Conservation (phyloP, 2,797 vertebrate species). For the Pseudocheirus occidentalis region DNA sequence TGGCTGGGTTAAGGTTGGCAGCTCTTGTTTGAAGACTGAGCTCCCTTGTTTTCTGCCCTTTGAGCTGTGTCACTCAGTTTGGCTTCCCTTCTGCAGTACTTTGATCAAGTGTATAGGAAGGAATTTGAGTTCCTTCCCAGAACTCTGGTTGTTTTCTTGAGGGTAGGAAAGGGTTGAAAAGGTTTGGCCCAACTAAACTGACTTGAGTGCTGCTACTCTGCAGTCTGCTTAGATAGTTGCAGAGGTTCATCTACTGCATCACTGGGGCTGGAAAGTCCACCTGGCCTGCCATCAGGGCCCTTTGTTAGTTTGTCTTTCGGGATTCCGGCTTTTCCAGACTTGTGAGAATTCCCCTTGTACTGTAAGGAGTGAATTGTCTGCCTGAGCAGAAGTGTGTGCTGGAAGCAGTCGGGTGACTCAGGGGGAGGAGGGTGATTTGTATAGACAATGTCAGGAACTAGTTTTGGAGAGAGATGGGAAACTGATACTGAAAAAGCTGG, state of each 20-base stretch:
- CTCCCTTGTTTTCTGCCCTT: conserved; percentile 34
- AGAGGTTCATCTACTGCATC: background rate
- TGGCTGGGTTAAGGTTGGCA: conserved; percentile 28
- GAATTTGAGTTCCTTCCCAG: conserved; percentile 69
- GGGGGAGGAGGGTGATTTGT: conserved; percentile 15
- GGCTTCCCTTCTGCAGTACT: conserved; percentile 59
- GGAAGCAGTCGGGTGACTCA: conserved; percentile 35
- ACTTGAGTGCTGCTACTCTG: conserved; percentile 41
- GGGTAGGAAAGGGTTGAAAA: conserved; percentile 45
- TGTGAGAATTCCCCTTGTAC: conserved; percentile 45
- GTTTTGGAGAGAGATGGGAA: conserved; percentile 51
- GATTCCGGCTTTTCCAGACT: conserved; percentile 68
- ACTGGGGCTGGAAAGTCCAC: conserved; percentile 51
- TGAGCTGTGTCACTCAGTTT: conserved; percentile 55
- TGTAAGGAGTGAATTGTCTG: conserved; percentile 44
- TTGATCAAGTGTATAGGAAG: conserved; percentile 65
- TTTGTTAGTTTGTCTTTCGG: conserved; percentile 65
- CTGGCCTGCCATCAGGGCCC: conserved; percentile 47
- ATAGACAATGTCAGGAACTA: conserved; percentile 38
- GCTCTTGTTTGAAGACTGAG: conserved; percentile 29
- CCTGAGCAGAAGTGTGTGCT: conserved; percentile 32
- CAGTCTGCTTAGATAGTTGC: conserved; percentile 20
- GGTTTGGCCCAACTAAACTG: conserved; percentile 47
- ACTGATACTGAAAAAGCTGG: conserved; percentile 28
- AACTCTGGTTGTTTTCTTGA: conserved; percentile 63